Conservation (phyloP, 2,888 invertebrate genomes). For the Dolichopus griseipennis region DNA sequence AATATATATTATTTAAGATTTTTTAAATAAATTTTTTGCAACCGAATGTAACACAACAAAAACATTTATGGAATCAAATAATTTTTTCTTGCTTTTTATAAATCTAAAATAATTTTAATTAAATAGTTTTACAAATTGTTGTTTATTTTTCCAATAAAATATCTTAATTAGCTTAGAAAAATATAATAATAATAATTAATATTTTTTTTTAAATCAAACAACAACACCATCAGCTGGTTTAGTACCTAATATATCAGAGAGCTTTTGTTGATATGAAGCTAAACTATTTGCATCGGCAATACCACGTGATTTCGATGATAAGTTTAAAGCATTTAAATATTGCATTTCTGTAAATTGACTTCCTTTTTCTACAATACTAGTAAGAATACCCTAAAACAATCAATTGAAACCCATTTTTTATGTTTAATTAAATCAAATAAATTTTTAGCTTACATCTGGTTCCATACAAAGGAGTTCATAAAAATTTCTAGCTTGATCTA, state of each 20-base stretch:
- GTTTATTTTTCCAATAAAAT: no score
- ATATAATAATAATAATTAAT: no score
- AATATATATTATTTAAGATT: no score
- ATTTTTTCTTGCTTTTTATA: background rate
- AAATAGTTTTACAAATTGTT: no score
- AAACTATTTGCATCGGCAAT: constrained; percentile 49
- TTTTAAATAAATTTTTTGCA: no score
- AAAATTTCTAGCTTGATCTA: constrained; percentile 84
- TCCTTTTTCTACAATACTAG: constrained; percentile 74
- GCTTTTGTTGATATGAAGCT: constrained; percentile 62
- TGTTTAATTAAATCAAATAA: constrained; percentile 10
- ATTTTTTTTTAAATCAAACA: constrained; percentile 38
- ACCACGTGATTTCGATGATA: constrained; percentile 57
- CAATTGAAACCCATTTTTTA: background rate
- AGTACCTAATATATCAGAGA: constrained; percentile 71
- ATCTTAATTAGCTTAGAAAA: no score
- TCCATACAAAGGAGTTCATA: constrained; percentile 75
- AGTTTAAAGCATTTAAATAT: constrained; percentile 74
- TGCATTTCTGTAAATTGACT: constrained; percentile 81
- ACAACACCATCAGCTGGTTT: constrained; percentile 65
- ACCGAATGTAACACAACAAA: background rate
- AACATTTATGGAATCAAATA: background rate
- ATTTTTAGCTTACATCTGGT: constrained; percentile 57
- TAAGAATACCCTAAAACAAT: constrained; percentile 65
- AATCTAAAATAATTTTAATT: no score